Evolutionary conservation across 2,888 invertebrate species (phyloP).

Genomic region (Polyploca ridens): DNA sequence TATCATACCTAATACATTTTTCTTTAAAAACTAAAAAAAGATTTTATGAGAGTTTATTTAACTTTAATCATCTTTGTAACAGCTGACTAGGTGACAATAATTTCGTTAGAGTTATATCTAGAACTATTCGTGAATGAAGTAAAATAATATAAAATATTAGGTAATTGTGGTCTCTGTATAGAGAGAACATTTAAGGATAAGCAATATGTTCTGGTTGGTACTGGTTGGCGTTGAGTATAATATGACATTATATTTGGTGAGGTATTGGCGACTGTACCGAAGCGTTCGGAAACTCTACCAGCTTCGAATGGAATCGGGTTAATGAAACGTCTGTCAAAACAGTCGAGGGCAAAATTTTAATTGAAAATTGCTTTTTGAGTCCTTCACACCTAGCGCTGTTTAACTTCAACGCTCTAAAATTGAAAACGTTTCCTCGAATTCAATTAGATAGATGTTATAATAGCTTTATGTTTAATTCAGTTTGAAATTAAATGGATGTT

Average conservation of each 20-base stretch:
- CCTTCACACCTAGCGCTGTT: slow-evolving; percentile 54
- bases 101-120: too few relatives aligned
- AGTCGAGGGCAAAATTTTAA: slow-evolving; percentile 65
- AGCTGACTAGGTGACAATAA: too few relatives aligned
- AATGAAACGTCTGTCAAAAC: slow-evolving; percentile 81
- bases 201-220: too few relatives aligned
- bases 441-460: slow-evolving; percentile 13
- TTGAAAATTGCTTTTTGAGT: slow-evolving; percentile 72
- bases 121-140: too few relatives aligned
- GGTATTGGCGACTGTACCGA: background rate
- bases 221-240: background rate
- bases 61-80: too few relatives aligned
- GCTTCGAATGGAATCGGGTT: slow-evolving; percentile 66
- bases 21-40: too few relatives aligned
- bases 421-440: slow-evolving; percentile 13
- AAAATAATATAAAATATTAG: too few relatives aligned
- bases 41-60: too few relatives aligned
- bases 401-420: slow-evolving; percentile 35
- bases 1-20: too few relatives aligned
- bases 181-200: too few relatives aligned
- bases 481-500: background rate
- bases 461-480: background rate
- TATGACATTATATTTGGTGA: background rate
- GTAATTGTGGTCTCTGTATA: too few relatives aligned
- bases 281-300: slow-evolving; percentile 32